Evolutionary conservation across 2,888 invertebrate species (phyloP).

Genomic region (Nomada fucata): DNA sequence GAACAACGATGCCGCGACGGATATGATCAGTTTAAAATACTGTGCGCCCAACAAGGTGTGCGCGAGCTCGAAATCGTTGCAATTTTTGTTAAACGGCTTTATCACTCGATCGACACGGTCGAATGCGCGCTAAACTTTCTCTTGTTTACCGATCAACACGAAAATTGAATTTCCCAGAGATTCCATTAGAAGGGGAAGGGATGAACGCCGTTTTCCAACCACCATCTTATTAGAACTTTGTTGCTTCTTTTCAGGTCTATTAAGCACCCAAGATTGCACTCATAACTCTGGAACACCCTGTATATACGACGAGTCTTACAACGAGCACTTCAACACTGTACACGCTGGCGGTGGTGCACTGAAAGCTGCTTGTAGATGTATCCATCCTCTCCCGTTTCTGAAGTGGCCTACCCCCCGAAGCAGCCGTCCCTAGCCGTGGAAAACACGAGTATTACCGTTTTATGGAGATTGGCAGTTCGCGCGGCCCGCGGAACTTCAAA

Average conservation of each 20-base stretch:
- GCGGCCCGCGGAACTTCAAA: slow-evolving; percentile 44
- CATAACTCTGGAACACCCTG: slow-evolving; percentile 13
- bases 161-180: too few relatives aligned
- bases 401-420: neutral
- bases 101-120: too few relatives aligned
- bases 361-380: slow-evolving; percentile 27
- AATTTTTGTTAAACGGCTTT: too few relatives aligned
- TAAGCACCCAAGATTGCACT: neutral
- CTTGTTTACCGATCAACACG: too few relatives aligned
- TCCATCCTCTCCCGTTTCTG: neutral
- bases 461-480: slow-evolving; percentile 59
- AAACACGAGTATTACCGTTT: slow-evolving; percentile 48
- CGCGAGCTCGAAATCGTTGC: too few relatives aligned
- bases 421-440: neutral
- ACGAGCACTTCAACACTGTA: neutral
- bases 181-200: too few relatives aligned
- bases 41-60: neutral
- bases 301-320: neutral
- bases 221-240: neutral
- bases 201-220: too few relatives aligned
- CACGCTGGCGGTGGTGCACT: neutral
- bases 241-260: neutral
- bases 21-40: neutral
- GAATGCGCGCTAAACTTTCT: too few relatives aligned
- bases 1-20: neutral